Evolutionary conservation across 1,140 invertebrate genomes (phyloP).

Genomic region (Zophobas atratus): DNA sequence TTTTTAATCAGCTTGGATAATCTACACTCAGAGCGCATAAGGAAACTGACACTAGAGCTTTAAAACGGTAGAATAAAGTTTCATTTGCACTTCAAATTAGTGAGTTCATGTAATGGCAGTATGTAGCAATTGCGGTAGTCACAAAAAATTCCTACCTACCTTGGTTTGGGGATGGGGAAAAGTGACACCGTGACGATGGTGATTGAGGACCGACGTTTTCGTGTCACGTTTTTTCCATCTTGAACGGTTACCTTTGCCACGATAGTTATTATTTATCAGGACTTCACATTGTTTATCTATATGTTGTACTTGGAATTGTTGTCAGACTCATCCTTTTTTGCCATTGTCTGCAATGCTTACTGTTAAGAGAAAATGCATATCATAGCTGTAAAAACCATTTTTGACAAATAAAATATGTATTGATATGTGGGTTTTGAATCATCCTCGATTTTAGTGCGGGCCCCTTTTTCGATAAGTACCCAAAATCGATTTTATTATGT

Average conservation of each 20-base stretch:
- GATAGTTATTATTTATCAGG: constrained; percentile 2
- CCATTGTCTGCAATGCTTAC: constrained; percentile 66
- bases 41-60: constrained; percentile 35
- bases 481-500: no score
- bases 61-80: constrained; percentile 11
- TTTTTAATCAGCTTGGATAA: constrained; percentile 13
- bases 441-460: no score
- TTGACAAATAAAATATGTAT: constrained; percentile 80
- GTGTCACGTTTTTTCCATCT: no score
- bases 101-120: constrained; percentile 10
- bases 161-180: not conserved
- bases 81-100: constrained; percentile 6
- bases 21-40: constrained; percentile 32
- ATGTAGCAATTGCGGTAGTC: constrained; percentile 23
- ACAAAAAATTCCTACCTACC: constrained; percentile 12
- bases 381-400: constrained; percentile 86
- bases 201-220: no score
- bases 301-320: constrained; percentile 11
- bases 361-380: constrained; percentile 87
- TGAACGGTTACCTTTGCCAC: not conserved
- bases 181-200: no score
- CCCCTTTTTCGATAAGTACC: no score
- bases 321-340: constrained; percentile 53
- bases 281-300: not conserved
- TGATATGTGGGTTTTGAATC: constrained; percentile 62